phyloP scores from a whole-genome alignment of 2,113 vertebrate species.

The Oenanthe melanoleuca region DNA sequence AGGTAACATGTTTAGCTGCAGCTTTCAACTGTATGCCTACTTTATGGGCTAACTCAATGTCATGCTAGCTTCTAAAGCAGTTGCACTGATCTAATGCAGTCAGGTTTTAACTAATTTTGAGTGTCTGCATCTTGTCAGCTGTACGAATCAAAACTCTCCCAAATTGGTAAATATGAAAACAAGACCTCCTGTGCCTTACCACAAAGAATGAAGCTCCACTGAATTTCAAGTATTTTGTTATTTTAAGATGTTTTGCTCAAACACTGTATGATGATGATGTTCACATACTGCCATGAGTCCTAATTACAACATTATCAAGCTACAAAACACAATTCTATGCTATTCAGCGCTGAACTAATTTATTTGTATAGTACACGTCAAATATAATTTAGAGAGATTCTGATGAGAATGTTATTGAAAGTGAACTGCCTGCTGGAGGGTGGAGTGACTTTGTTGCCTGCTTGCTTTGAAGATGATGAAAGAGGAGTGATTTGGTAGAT shows the following conservation, averaged over 20 bases:
- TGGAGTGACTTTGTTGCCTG: background rate
- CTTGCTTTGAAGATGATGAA: background rate
- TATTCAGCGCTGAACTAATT: background rate
- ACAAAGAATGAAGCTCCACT: background rate
- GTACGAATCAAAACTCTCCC: background rate
- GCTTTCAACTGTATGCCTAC: background rate
- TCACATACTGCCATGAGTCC: background rate
- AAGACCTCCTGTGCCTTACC: background rate
- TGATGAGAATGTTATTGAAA: background rate
- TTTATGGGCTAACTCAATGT: background rate
- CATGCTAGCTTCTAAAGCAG: background rate
- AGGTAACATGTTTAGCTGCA: background rate
- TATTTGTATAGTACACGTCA: background rate
- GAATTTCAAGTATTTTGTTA: background rate
- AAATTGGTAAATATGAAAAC: background rate
- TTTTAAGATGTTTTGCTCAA: background rate
- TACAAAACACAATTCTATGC: background rate
- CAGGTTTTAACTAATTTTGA: conserved; percentile 1
- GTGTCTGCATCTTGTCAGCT: background rate
- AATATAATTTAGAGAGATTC: background rate
- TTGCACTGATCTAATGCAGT: background rate
- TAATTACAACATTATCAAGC: background rate
- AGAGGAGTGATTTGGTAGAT: background rate
- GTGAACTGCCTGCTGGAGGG: background rate
- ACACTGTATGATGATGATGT: background rate